Conservation (phyloP, 2,797 vertebrate species). For the Linurgus olivaceus region DNA sequence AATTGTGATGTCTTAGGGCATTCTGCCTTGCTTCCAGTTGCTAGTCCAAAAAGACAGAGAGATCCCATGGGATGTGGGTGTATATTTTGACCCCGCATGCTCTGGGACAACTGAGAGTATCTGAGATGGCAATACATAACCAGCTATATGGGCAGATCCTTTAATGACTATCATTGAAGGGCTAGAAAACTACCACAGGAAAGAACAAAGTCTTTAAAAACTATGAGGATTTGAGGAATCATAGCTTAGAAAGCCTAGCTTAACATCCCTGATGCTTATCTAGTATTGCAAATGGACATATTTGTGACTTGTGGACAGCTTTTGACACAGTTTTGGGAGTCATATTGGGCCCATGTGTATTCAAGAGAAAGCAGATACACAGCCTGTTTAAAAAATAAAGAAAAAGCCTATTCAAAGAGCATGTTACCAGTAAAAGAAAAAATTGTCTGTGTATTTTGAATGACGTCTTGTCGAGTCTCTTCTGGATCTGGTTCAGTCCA, state of each 20-base stretch:
- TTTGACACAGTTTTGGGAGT: not conserved
- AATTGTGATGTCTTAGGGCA: not conserved
- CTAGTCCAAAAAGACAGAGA: not conserved
- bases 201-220: not conserved
- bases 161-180: not conserved
- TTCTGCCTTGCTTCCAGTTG: not conserved
- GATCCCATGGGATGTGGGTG: not conserved
- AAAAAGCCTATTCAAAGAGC: not conserved
- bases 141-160: not conserved
- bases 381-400: not conserved
- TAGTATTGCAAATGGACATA: not conserved
- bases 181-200: not conserved
- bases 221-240: not conserved
- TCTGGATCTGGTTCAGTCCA: not conserved
- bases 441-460: not conserved
- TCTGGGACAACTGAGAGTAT: not conserved
- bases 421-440: not conserved
- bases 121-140: not conserved
- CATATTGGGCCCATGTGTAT: not conserved
- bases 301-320: not conserved
- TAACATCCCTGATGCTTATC: not conserved
- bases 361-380: not conserved
- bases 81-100: not conserved
- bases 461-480: fast-evolving
- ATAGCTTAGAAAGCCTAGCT: not conserved